A percentile compares a stretch with the other conserved stretches of the same genome.
These are phyloP conservation scores for Aphelenchoides besseyi DNA, from an alignment of 1,140 invertebrate genomes.

Conservation along the genomic window DNA sequence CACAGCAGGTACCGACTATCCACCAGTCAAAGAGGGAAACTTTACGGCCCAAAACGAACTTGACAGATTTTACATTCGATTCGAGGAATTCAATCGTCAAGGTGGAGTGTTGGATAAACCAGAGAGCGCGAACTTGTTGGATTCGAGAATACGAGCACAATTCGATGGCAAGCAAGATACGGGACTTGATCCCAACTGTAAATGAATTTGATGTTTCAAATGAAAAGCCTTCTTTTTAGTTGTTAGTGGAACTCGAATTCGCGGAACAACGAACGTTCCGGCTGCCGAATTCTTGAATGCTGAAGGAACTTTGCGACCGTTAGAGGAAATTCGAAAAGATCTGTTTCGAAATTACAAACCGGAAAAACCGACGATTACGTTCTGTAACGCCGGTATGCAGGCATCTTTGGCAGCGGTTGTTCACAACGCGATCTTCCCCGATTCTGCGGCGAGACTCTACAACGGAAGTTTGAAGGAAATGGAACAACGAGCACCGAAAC, in stretches of 20 bases:
- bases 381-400: conserved; percentile 58
- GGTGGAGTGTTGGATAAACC: conserved; percentile 23
- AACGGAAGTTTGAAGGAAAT: conserved; percentile 55
- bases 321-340: conserved; percentile 28
- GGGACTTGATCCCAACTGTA: conserved; percentile 45
- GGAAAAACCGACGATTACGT: conserved; percentile 45
- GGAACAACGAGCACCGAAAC: conserved; percentile 46
- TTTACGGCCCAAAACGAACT: conserved; percentile 34
- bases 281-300: conserved; percentile 36
- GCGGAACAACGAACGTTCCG: conserved; percentile 48
- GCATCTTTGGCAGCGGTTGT: conserved; percentile 51
- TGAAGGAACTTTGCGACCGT: conserved; percentile 31
- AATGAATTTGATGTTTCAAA: conserved; percentile 7
- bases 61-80: conserved; percentile 34
- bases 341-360: neutral
- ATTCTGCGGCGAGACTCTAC: conserved; percentile 36
- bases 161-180: conserved; percentile 54
- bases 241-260: conserved; percentile 43
- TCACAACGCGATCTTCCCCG: conserved; percentile 39
- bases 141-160: conserved; percentile 43
- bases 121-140: conserved; percentile 35
- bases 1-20: conserved; percentile 24
- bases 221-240: conserved; percentile 29
- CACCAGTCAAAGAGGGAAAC: conserved; percentile 35
- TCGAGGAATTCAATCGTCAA: conserved; percentile 34